Base-by-base conservation (phyloP, 23 tunicate genomes). In the Halocynthia aurantium region DNA sequence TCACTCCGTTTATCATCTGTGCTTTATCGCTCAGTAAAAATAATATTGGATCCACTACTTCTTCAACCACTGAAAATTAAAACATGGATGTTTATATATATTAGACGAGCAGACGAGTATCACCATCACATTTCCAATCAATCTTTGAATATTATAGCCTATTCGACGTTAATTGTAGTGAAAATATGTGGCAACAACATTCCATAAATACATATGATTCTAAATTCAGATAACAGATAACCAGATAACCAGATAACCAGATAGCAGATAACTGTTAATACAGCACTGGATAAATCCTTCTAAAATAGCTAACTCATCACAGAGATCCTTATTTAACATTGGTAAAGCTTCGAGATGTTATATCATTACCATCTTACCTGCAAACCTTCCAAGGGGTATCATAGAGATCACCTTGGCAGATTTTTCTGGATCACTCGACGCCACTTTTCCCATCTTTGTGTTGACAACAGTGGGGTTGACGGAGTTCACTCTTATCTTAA, bases 371-470 rank as follows among this genome's bases (percentile, higher is more conserved):
- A 31, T 31, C 44, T 31, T 73, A 88, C 95, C 95, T 72, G 91
- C 87, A 81, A 94, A 94, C 65, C 84, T 57, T 8, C 95, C 90
- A 6, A 94, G 71, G 7, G 98, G 93, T 11, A 94, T 94, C 62
- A 72, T 77, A 7, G 86, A 80, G 22, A 7, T 83, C 98, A 94
- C 88, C 6, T 81, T 71, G 7, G 76, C 84, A 8, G 89, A 90
- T 53, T 81, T 84, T 7, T 66, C 98, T n/a, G 98, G 98, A 57
- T 94, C 94, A 77, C 89, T 83, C 98, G 95, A 94, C 18, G 90
- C 95, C 0, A 88, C 86, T 76, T 84, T 80, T 7, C 70, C 90
- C 98, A 94, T 94, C 6, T 82, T 95, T 49, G 98, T 84, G 81
- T 83, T 83, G 52, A 76, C 82, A 7, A 94, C 98, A 17, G 98